phyloP scores from a whole-genome alignment of 2,113 vertebrate species.

The Rhombomys opimus region DNA sequence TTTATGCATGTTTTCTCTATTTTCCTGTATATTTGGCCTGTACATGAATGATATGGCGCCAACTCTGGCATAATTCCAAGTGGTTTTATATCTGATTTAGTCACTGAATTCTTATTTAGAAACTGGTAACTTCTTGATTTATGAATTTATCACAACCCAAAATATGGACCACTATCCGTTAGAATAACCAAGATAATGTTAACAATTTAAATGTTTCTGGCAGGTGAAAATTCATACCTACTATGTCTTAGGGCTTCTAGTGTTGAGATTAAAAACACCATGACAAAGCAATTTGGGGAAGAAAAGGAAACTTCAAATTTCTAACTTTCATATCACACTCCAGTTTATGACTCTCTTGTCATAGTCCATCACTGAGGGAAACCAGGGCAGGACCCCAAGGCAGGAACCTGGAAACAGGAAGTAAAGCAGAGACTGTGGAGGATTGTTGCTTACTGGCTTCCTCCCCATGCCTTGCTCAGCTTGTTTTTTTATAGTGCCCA shows the following conservation, averaged over 20 bases:
- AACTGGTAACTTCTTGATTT: neutral
- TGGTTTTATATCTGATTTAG: neutral
- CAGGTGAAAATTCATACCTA: neutral
- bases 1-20: neutral
- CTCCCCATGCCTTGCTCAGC: neutral
- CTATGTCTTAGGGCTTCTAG: neutral
- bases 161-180: neutral
- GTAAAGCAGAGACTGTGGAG: neutral
- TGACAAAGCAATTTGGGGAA: neutral
- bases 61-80: neutral
- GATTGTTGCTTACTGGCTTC: neutral
- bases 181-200: neutral
- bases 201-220: neutral
- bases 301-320: neutral
- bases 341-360: too few species aligned
- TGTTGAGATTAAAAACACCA: neutral
- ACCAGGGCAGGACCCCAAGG: neutral
- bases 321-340: neutral
- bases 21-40: neutral
- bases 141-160: neutral
- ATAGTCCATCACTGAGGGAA: neutral
- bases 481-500: neutral
- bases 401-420: neutral
- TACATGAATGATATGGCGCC: neutral
- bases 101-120: conserved; percentile 22